Conservation (phyloP, 2,888 invertebrate species). For the Sycophila texana region DNA sequence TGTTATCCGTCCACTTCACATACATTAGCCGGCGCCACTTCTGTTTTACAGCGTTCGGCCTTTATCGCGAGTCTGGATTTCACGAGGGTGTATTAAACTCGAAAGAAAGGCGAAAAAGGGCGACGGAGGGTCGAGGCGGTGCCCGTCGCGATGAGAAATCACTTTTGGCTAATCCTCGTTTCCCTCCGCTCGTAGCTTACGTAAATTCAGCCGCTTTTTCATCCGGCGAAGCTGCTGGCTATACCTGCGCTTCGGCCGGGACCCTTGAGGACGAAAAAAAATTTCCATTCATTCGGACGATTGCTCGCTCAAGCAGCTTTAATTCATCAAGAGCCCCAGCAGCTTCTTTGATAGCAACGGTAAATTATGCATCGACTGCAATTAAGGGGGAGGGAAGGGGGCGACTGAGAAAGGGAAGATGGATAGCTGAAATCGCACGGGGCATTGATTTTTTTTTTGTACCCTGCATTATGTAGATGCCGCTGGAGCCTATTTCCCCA, state of each 20-base stretch:
- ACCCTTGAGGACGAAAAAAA: neutral
- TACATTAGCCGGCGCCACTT: neutral
- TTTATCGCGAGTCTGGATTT: conserved; percentile 28
- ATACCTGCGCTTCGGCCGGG: neutral
- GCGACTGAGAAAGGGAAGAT: too few relatives aligned
- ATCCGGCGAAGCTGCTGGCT: neutral
- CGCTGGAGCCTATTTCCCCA: too few relatives aligned
- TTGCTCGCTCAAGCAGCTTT: neutral
- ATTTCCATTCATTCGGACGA: conserved; percentile 4
- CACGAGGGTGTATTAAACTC: conserved; percentile 21
- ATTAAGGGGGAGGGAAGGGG: too few relatives aligned
- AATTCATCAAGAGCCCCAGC: neutral
- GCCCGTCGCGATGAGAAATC: conserved; percentile 28
- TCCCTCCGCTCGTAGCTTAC: neutral
- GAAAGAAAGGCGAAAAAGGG: conserved; percentile 2
- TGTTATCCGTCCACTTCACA: conserved; percentile 13
- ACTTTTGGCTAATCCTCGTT: conserved; percentile 39
- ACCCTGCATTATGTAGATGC: too few relatives aligned
- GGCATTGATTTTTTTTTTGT: too few relatives aligned
- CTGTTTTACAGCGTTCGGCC: conserved; percentile 8
- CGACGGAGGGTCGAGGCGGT: neutral
- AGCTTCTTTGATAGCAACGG: neutral
- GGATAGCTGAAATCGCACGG: too few relatives aligned
- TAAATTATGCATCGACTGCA: too few relatives aligned
- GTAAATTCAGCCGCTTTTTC: conserved; percentile 10